Base-by-base conservation (phyloP, 2,113 vertebrate genomes). In the Microcebus ravelobensis region DNA sequence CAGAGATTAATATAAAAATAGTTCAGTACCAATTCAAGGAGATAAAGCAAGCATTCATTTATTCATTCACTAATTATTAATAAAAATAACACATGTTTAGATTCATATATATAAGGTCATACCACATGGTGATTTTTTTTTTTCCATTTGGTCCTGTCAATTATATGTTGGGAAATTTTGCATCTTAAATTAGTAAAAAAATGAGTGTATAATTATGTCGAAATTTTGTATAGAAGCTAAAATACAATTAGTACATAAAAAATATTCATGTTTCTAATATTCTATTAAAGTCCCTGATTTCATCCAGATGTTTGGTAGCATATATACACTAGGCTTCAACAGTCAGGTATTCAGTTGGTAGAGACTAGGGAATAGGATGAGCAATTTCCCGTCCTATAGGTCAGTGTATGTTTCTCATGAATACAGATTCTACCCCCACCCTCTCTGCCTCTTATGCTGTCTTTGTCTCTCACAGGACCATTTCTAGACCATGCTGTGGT, bases 21-120 rank as follows among this genome's bases (percentile, higher is more conserved):
- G 68, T 87, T 92, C 48, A 87, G 48, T 73, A 77, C 25, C 34
- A 86, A 59, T 80, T 83, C 57, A 92, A 87, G 76, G 68, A 94
- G 65, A 57, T 17, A 94, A 97, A 89, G 34, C 39, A 82, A 76
- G 20, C 14, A 88, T 93, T 92, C 18, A 25, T 92, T 94, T 9
- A 39, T 67, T 61, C 61, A 96, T 55, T 81, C 11, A 63, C 2
- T 42, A 25, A 68, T 1, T 70, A 36, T 74, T 91, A 79, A 87
- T 73, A 83, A 68, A 85, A 87, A 89, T 48, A 61, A 73, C 50
- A 70, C 74, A 39, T 74, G 67, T 68, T 65, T 74, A 67, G 12
- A 2, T 84, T 88, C 25, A 17, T 71, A 45, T 45, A 52, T 83
- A 39, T 80, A 68, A 48, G 7, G 31, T 14, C 29, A 70, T 15